Percentiles rank a stretch among this genome's conserved stretches.
Evolutionary conservation across 1,140 invertebrate species (phyloP).

Genomic region (Microplitis demolitor): DNA sequence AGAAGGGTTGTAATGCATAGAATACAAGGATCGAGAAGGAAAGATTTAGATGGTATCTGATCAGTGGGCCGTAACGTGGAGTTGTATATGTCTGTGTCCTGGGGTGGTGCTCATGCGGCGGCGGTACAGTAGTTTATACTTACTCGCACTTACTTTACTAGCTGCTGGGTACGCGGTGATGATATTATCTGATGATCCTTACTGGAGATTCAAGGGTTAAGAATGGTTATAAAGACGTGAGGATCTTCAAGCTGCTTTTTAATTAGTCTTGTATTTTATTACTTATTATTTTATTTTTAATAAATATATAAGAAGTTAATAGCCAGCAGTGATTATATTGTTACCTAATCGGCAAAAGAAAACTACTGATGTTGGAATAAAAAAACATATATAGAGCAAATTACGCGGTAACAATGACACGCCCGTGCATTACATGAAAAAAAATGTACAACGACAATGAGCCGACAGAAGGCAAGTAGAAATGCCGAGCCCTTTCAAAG

Average conservation of each 20-base stretch:
- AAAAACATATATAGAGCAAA: slow-evolving; percentile 42
- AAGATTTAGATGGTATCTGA: not conserved
- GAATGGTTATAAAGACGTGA: slow-evolving; percentile 22
- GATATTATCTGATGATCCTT: slow-evolving; percentile 5
- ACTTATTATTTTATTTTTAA: too few species aligned
- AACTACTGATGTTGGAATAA: too few species aligned
- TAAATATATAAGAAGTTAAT: too few species aligned
- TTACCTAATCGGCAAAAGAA: not conserved
- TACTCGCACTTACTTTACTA: slow-evolving; percentile 23
- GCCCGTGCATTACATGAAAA: slow-evolving; percentile 31
- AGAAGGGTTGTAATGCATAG: too few species aligned
- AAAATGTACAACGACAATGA: slow-evolving; percentile 21
- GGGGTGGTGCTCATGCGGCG: not conserved
- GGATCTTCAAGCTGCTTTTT: not conserved
- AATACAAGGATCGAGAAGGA: too few species aligned
- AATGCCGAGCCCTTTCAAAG: slow-evolving; percentile 45
- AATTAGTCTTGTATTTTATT: too few species aligned
- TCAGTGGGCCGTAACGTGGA: not conserved
- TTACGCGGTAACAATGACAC: slow-evolving; percentile 42
- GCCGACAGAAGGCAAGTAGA: slow-evolving; percentile 27
- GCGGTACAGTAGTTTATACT: slow-evolving; percentile 14
- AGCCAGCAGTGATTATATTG: not conserved
- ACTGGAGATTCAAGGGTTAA: not conserved
- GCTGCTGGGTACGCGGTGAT: slow-evolving; percentile 16
- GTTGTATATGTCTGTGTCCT: not conserved